phyloP scores from a whole-genome alignment of 2,888 invertebrate species.

The Poecilobothrus nobilitatus region DNA sequence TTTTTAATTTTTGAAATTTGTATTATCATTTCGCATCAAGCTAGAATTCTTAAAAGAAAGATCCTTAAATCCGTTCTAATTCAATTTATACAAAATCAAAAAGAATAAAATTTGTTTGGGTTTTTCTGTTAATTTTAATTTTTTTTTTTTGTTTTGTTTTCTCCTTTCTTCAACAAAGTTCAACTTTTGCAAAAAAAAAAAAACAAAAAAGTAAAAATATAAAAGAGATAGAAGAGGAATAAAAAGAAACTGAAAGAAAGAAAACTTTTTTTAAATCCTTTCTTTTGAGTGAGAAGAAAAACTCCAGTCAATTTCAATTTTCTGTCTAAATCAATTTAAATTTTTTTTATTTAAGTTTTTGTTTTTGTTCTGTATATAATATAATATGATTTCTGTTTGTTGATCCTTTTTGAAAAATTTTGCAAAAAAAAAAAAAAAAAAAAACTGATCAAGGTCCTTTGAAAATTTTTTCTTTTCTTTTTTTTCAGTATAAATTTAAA shows the following conservation, averaged over 20 bases:
- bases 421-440: background rate
- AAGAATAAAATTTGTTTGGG: too few species aligned
- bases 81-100: background rate
- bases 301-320: conserved; percentile 4
- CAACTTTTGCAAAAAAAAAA: too few species aligned
- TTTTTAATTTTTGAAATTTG: too few species aligned
- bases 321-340: background rate
- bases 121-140: too few species aligned
- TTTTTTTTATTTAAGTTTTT: background rate
- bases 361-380: too few species aligned
- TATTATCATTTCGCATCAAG: too few species aligned
- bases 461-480: background rate
- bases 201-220: too few species aligned
- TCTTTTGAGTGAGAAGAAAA: background rate
- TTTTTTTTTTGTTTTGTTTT: too few species aligned
- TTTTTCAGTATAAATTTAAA: background rate
- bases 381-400: background rate
- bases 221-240: too few species aligned
- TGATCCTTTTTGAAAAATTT: background rate
- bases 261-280: background rate
- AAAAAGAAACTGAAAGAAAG: background rate
- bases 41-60: background rate
- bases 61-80: background rate
- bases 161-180: too few species aligned
- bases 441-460: background rate